A percentile compares a stretch with the other conserved stretches of the same genome.
Conservation (phyloP, 2,113 vertebrate genomes). For the Rhinolophus ferrumequinum region DNA sequence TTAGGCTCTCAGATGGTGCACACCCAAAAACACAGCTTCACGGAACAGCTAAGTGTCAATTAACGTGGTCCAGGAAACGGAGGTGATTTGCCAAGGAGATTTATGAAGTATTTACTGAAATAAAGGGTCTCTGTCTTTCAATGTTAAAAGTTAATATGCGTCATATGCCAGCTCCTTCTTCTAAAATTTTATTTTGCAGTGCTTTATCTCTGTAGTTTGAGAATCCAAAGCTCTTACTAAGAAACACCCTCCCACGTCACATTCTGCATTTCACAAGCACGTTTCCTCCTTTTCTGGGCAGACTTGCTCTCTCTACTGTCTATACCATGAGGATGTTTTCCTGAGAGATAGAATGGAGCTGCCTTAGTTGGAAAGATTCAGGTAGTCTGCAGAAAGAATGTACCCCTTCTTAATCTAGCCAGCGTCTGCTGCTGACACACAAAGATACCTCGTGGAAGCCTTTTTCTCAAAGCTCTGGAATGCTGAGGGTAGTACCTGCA, state of each 20-base stretch:
- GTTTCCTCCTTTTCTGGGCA: neutral
- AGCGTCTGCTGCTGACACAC: neutral
- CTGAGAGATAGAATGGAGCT: neutral
- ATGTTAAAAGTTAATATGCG: conserved; percentile 64
- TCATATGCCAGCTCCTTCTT: neutral
- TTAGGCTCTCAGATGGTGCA: neutral
- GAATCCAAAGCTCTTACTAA: neutral
- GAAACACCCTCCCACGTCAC: neutral
- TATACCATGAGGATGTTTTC: neutral
- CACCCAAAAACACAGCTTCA: neutral
- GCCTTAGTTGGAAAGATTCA: neutral
- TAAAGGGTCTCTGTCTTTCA: conserved; percentile 69
- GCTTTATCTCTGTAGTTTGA: conserved; percentile 19
- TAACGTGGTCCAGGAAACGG: conserved; percentile 51
- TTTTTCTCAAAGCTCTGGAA: neutral
- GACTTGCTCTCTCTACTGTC: neutral
- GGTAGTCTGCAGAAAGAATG: neutral
- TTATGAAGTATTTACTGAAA: conserved; percentile 44
- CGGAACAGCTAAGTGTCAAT: conserved; percentile 45
- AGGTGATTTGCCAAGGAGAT: conserved; percentile 34
- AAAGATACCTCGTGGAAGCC: neutral
- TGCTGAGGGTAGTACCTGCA: neutral
- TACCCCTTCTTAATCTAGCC: neutral
- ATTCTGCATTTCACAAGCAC: neutral
- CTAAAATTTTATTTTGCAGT: neutral